phyloP scores from a whole-genome alignment of 1,140 invertebrate species.

The Globodera rostochiensis region DNA sequence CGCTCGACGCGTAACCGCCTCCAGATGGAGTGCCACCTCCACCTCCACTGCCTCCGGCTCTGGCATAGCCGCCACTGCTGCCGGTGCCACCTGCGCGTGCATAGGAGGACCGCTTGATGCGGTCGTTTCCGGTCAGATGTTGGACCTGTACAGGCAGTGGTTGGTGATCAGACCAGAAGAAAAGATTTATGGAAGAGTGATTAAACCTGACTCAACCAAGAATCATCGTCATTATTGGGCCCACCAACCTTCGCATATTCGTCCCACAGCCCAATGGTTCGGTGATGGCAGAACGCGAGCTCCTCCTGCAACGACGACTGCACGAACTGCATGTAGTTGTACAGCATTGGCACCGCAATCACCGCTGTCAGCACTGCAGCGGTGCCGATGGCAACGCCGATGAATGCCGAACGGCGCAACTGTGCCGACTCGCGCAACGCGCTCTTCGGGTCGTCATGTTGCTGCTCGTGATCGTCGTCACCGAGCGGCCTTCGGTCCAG shows the following conservation, averaged over 20 bases:
- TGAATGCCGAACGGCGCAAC: constrained; percentile 51
- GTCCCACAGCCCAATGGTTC: constrained; percentile 39
- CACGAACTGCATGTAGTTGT: constrained; percentile 55
- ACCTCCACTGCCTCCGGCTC: constrained; percentile 6
- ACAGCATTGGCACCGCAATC: constrained; percentile 58
- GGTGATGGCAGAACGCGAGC: constrained; percentile 41
- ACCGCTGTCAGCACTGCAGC: constrained; percentile 57
- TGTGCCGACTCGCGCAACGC: constrained; percentile 39
- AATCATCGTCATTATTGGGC: not conserved
- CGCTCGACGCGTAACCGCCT: not conserved
- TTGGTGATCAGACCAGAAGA: constrained; percentile 28
- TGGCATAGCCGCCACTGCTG: constrained; percentile 39
- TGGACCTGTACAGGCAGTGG: not conserved
- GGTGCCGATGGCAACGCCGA: constrained; percentile 55
- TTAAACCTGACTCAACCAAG: too few relatives aligned
- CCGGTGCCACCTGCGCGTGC: constrained; percentile 27
- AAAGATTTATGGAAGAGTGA: too few relatives aligned
- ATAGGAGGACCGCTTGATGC: constrained; percentile 29
- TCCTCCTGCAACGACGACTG: constrained; percentile 43
- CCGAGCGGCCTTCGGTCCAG: constrained; percentile 4
- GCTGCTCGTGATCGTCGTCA: not conserved
- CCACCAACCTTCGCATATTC: constrained; percentile 32
- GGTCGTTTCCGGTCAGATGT: constrained; percentile 15
- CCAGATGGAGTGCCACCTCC: not conserved
- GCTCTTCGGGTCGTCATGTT: constrained; percentile 27